A percentile compares a stretch with the other conserved stretches of the same genome.
Evolutionary conservation across 64 coral and sea anemone species (phyloP).

Genomic region (Pachyseris speciosa): DNA sequence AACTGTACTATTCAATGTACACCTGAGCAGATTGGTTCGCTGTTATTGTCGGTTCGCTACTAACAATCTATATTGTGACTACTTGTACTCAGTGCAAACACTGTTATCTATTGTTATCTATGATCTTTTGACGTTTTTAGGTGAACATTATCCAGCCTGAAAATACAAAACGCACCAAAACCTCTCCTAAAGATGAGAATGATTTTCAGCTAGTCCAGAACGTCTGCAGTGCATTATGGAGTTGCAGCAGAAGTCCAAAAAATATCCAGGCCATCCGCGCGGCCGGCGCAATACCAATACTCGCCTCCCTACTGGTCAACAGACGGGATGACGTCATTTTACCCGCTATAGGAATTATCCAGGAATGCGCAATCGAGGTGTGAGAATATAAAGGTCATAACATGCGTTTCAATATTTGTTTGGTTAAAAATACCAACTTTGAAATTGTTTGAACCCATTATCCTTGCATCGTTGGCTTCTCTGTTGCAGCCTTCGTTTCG

Average conservation of each 20-base stretch:
- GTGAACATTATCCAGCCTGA: slow-evolving; percentile 66
- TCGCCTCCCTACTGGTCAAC: slow-evolving; percentile 68
- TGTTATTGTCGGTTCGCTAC: too few species aligned
- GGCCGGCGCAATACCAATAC: slow-evolving; percentile 70
- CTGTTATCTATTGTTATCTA: not conserved
- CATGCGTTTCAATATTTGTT: not conserved
- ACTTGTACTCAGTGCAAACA: too few species aligned
- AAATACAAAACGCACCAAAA: slow-evolving; percentile 1
- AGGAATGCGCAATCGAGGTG: slow-evolving; percentile 90
- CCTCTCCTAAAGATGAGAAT: not conserved
- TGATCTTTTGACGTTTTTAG: slow-evolving; percentile 7
- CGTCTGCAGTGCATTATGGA: slow-evolving; percentile 90
- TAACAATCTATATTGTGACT: too few species aligned
- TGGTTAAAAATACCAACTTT: not conserved
- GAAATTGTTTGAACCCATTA: not conserved
- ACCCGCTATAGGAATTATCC: slow-evolving; percentile 75
- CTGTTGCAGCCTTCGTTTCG: slow-evolving; percentile 65
- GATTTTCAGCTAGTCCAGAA: slow-evolving; percentile 42
- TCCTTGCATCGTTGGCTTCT: not conserved
- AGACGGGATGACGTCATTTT: slow-evolving; percentile 71
- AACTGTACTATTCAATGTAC: too few species aligned
- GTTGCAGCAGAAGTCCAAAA: slow-evolving; percentile 74
- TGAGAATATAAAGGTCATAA: not conserved
- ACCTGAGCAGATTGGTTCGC: too few species aligned
- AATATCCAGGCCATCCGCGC: slow-evolving; percentile 75